These are phyloP conservation scores for Rhinogobio ventralis DNA, from an alignment of 2,797 vertebrate species.

Conservation along the genomic window DNA sequence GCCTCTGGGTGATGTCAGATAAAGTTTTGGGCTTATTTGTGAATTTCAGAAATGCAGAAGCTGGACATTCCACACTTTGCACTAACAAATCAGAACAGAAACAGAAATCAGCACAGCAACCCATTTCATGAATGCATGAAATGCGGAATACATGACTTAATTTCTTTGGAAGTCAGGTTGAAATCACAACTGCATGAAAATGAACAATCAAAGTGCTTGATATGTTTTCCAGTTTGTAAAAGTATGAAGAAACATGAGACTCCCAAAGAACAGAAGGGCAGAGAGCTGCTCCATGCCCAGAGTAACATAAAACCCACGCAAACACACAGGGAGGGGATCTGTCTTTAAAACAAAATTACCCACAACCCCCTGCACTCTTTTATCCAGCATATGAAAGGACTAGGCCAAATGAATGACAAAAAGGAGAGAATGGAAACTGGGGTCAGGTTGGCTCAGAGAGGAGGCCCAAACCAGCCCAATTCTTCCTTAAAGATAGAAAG, in stretches of 20 bases:
- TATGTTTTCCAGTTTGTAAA: not conserved
- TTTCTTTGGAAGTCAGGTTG: not conserved
- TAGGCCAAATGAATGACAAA: constrained; percentile 82
- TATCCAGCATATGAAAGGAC: constrained; percentile 82
- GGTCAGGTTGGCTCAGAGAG: constrained; percentile 69
- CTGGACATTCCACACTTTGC: not conserved
- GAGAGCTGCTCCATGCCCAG: constrained; percentile 44
- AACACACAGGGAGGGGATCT: constrained; percentile 70
- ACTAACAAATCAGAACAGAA: not conserved
- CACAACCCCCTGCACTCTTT: constrained; percentile 80
- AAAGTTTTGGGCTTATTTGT: not conserved
- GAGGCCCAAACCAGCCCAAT: constrained; percentile 56
- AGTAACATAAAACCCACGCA: constrained; percentile 45
- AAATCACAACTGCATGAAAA: not conserved
- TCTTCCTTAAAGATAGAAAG: constrained; percentile 36
- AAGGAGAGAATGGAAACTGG: constrained; percentile 75
- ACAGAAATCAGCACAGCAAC: not conserved
- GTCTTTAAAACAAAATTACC: constrained; percentile 79
- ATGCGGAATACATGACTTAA: not conserved
- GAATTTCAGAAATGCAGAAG: not conserved
- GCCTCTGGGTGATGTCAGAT: not conserved
- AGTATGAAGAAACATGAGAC: constrained; percentile 37
- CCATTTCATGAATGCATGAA: not conserved
- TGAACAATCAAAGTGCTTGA: not conserved
- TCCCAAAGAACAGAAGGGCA: constrained; percentile 57